These are phyloP conservation scores for Aphis craccivora DNA, from an alignment of 1,140 invertebrate genomes.

Conservation along the genomic window DNA sequence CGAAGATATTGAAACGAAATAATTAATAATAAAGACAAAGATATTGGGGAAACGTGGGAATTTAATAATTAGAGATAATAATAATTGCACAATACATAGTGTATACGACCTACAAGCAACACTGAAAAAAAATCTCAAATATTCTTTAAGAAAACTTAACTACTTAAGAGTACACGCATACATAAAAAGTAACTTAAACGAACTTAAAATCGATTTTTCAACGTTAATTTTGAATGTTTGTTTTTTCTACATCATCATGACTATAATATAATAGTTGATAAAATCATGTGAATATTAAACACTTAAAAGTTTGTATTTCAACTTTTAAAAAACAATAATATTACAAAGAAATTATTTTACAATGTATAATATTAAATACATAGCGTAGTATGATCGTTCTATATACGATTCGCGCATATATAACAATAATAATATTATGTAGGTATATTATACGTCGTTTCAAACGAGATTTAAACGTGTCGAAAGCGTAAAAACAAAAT, in stretches of 20 bases:
- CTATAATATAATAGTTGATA: not conserved
- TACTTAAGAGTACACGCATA: not conserved
- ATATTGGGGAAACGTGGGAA: not conserved
- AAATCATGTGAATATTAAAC: not conserved
- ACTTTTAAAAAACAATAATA: not conserved
- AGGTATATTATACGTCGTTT: not conserved
- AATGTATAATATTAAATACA: not conserved
- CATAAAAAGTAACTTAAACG: not conserved
- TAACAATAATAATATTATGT: not conserved
- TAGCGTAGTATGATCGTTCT: not conserved
- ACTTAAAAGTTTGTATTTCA: not conserved
- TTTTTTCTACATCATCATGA: not conserved
- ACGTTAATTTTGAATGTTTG: not conserved
- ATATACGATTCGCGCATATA: not conserved
- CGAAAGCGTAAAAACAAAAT: constrained; percentile 28
- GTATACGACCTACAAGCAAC: not conserved
- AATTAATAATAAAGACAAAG: constrained; percentile 9
- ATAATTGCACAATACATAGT: not conserved
- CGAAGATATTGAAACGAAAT: not conserved
- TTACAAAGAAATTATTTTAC: not conserved
- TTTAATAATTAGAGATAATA: not conserved
- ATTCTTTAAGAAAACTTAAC: not conserved
- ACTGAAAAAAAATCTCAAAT: not conserved
- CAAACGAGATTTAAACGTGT: not conserved
- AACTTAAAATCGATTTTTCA: not conserved